These are phyloP conservation scores for Apus apus DNA, from an alignment of 2,113 vertebrate species.

Conservation along the genomic window DNA sequence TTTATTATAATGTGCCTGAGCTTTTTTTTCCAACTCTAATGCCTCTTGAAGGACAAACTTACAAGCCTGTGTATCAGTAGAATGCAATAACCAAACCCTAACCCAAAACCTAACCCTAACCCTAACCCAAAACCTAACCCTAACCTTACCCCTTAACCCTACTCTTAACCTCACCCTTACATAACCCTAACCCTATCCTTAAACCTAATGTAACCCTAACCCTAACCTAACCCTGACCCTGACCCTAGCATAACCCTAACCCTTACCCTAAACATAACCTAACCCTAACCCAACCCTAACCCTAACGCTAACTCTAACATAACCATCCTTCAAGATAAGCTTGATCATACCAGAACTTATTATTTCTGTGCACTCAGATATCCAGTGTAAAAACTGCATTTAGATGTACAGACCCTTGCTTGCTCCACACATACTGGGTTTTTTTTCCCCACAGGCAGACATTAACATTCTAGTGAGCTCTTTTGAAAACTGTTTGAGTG, in stretches of 20 bases:
- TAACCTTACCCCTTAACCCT: too few species aligned
- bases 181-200: too few species aligned
- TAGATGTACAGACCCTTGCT: accelerated
- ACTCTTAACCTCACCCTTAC: too few species aligned
- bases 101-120: too few species aligned
- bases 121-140: too few species aligned
- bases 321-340: background rate
- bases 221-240: too few species aligned
- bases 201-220: too few species aligned
- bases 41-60: background rate
- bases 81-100: background rate
- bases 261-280: too few species aligned
- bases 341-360: background rate
- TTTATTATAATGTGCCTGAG: background rate
- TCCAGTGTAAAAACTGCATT: background rate
- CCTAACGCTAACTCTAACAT: too few species aligned
- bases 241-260: too few species aligned
- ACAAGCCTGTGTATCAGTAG: background rate
- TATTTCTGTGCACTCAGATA: background rate
- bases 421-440: background rate
- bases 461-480: background rate
- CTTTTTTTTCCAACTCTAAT: background rate
- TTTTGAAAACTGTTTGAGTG: background rate
- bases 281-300: too few species aligned
- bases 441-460: background rate